phyloP scores from a whole-genome alignment of 92 coral and sea anemone genomes.

The Parazoanthus swiftii region DNA sequence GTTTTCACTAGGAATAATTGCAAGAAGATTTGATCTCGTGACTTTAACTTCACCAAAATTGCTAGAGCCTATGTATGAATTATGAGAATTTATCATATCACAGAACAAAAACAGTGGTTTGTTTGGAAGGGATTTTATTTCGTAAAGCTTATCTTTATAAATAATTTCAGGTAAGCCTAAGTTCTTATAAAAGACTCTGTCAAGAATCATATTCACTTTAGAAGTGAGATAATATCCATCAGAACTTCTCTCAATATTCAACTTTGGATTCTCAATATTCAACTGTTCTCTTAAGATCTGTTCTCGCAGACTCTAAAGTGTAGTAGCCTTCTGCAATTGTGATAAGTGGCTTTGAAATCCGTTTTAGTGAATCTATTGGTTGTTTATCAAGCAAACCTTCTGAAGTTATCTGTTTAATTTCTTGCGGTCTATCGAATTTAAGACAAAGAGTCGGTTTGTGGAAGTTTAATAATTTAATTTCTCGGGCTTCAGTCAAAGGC shows the following conservation, averaged over 20 bases:
- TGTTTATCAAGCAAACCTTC: neutral
- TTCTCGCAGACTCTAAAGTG: neutral
- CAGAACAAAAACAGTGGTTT: too few species aligned
- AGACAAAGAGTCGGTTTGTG: neutral
- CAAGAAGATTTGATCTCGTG: neutral
- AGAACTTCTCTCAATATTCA: too few species aligned
- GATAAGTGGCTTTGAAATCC: neutral
- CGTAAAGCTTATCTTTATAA: neutral
- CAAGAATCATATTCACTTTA: neutral
- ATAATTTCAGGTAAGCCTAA: neutral
- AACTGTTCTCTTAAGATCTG: neutral
- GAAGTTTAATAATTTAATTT: neutral
- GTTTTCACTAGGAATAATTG: neutral
- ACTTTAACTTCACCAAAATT: too few species aligned
- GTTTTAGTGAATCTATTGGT: neutral
- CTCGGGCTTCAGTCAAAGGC: neutral
- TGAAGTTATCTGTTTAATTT: neutral
- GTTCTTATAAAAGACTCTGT: neutral
- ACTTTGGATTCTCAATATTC: neutral
- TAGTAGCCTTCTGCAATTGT: neutral
- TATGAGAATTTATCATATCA: too few species aligned
- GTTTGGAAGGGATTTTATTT: neutral
- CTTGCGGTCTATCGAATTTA: neutral
- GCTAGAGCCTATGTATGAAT: too few species aligned
- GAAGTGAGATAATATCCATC: neutral